Evolutionary conservation across 2,797 vertebrate species (phyloP).

Genomic region (Masticophis lateralis): DNA sequence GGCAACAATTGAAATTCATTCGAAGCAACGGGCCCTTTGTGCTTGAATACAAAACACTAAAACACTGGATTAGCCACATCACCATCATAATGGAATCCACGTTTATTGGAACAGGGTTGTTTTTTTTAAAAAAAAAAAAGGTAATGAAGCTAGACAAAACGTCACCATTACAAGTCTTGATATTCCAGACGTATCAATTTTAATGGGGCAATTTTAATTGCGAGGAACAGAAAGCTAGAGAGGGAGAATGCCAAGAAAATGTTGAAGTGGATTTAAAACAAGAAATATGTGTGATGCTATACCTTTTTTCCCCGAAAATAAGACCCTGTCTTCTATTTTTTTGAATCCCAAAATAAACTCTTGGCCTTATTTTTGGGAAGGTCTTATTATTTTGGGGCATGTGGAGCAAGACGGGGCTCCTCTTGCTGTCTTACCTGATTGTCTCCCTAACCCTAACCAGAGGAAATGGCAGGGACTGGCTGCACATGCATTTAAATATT

Average conservation of each 20-base stretch:
- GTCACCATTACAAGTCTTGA: not conserved
- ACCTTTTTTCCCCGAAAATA: too few species aligned
- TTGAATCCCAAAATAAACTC: too few species aligned
- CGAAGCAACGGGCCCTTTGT: slow-evolving; percentile 53
- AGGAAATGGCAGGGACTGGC: too few species aligned
- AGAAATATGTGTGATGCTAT: not conserved
- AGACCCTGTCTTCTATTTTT: too few species aligned
- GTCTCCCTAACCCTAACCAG: too few species aligned
- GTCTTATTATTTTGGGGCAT: too few species aligned
- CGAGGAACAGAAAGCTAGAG: not conserved
- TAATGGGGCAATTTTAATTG: not conserved
- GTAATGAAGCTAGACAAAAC: slow-evolving; percentile 39
- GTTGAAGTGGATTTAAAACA: not conserved
- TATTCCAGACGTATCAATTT: not conserved
- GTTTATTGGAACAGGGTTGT: not conserved
- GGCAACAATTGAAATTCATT: slow-evolving; percentile 66
- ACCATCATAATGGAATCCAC: slow-evolving; percentile 41
- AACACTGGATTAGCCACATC: slow-evolving; percentile 57
- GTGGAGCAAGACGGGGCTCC: too few species aligned
- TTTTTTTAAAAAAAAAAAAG: slow-evolving; percentile 21
- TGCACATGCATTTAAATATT: too few species aligned
- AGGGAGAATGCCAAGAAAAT: not conserved
- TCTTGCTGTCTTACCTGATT: too few species aligned
- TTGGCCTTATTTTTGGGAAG: too few species aligned
- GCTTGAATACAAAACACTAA: slow-evolving; percentile 60